Evolutionary conservation across 2,113 vertebrate species (phyloP).

Genomic region (Callocephalon fimbriatum): DNA sequence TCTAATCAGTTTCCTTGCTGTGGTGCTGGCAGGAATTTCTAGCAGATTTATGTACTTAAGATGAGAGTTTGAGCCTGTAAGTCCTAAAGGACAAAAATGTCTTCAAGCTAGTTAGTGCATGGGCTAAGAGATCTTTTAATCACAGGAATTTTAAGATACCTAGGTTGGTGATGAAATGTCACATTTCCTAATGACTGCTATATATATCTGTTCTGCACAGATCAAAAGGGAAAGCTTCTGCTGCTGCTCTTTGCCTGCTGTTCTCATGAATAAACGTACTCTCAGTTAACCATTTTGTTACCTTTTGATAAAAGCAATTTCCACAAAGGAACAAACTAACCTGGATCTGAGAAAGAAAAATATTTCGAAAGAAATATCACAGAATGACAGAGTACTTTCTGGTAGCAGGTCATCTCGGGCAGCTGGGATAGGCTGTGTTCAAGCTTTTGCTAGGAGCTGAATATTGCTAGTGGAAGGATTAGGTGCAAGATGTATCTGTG

Average conservation of each 20-base stretch:
- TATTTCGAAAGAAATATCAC: not conserved
- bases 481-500: not conserved
- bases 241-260: conserved; percentile 30
- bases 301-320: not conserved
- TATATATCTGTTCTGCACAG: not conserved
- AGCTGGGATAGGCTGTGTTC: not conserved
- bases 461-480: not conserved
- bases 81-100: not conserved
- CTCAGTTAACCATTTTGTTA: not conserved
- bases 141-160: not conserved
- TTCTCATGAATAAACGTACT: conserved; percentile 9
- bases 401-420: not conserved
- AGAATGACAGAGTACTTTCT: not conserved
- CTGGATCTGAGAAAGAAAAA: not conserved
- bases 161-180: conserved; percentile 29
- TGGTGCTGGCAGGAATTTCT: not conserved
- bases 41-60: not conserved
- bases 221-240: conserved; percentile 37
- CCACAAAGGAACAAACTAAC: not conserved
- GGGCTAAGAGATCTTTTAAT: conserved; percentile 10
- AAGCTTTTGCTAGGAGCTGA: not conserved
- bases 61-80: not conserved
- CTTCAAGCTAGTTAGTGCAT: not conserved
- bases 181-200: not conserved
- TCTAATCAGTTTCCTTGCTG: not conserved